Evolutionary conservation across 2,888 invertebrate species (phyloP), one percentile per base, ranked within the genome.

Genomic region (Nymphalis polychloros): DNA sequence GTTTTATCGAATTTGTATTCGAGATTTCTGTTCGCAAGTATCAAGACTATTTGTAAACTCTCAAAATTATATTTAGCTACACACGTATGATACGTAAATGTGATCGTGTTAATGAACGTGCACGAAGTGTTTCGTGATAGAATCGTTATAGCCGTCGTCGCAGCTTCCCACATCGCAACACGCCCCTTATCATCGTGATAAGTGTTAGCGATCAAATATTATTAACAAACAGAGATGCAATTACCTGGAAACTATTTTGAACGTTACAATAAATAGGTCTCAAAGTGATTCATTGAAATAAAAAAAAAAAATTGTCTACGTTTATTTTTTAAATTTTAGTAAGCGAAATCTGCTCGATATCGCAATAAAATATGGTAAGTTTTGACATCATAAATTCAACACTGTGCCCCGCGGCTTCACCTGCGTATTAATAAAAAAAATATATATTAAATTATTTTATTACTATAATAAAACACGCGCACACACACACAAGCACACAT

Each of bases 31-130:
- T 49, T 49, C 49, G n/a, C 19, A 49, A 6, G 49, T 49, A 19
- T 49, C 49, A n/a, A 49, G 6, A 49, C n/a, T 49, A n/a, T 49
- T 49, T 49, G 19, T 49, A 49, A 49, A 49, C 19, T 49, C n/a
- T 49, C 49, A 49, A 49, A 19, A 8, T 16, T 49, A 49, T 19
- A 17, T 19, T 16, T 49, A 49, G 7, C 19, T 19, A 49, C 6
- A 49, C 19, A 49, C n/a, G 41, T 41, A 41, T 41, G 8, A 41
- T 1, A 2, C 27, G 6, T 31, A 6, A 31, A 13, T 41, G 10
- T 41, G 2, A n/a, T n/a, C 19, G 49, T 19, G 49, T 17, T 49
- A 49, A 49, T 49, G 8, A 19, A 49, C 8, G 19, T 49, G n/a
- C 19, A 49, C 53, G 16, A 27, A 1, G 16, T 27, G 23, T 53